phyloP scores from a whole-genome alignment of 2,113 vertebrate species.

The Puma concolor region DNA sequence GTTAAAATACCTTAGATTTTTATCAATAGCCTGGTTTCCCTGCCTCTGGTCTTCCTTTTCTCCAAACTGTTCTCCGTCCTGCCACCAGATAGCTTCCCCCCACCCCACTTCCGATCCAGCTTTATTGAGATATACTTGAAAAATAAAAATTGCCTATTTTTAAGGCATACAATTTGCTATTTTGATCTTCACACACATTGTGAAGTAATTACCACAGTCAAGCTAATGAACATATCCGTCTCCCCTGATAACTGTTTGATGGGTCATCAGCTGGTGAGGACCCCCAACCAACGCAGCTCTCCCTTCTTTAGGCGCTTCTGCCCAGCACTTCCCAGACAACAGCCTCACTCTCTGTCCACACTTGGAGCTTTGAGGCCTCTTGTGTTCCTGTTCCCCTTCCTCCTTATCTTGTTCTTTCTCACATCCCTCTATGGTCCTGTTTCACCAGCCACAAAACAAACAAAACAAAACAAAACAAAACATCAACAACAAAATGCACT shows the following conservation, averaged over 20 bases:
- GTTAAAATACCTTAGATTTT: not conserved
- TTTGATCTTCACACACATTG: not conserved
- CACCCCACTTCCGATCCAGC: fast-evolving
- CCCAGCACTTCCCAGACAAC: not conserved
- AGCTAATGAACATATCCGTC: not conserved
- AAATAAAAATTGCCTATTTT: not conserved
- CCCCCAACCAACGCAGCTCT: not conserved
- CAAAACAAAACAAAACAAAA: not conserved
- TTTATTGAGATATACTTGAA: not conserved
- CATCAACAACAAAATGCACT: not conserved
- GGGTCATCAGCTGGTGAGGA: not conserved
- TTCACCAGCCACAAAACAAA: not conserved
- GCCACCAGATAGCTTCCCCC: not conserved
- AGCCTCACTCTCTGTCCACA: not conserved
- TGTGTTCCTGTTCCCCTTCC: not conserved
- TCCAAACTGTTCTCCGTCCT: not conserved
- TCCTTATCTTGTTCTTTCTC: not conserved
- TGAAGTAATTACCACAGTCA: not conserved
- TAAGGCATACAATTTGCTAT: not conserved
- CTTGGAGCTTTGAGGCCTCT: not conserved
- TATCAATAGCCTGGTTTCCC: not conserved
- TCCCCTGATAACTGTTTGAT: not conserved
- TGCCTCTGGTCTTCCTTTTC: not conserved
- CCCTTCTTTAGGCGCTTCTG: not conserved
- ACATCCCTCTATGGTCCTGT: not conserved